Conservation (phyloP, 1,140 invertebrate genomes). For the Drosophila neocordata region DNA sequence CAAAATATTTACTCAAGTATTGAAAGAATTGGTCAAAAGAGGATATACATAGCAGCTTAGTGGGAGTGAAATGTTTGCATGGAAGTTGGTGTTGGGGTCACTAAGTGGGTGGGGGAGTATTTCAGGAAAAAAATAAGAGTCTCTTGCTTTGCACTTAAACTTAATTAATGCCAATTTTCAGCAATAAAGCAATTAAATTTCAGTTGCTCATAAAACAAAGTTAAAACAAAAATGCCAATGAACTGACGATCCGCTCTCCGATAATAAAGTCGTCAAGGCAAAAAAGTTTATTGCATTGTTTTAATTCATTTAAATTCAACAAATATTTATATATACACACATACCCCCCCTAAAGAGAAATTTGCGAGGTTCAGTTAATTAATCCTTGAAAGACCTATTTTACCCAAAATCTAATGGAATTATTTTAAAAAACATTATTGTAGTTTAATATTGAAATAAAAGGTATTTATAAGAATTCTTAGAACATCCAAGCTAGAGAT, state of each 20-base stretch:
- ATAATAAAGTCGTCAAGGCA: constrained; percentile 75
- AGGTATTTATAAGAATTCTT: too few relatives aligned
- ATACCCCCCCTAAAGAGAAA: neutral
- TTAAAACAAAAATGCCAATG: constrained; percentile 54
- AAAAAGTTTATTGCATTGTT: constrained; percentile 69
- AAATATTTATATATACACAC: constrained; percentile 37
- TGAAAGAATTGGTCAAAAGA: neutral
- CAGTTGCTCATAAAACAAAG: constrained; percentile 50
- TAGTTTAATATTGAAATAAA: too few relatives aligned
- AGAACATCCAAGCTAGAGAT: too few relatives aligned
- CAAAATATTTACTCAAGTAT: constrained; percentile 77
- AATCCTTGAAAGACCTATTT: too few relatives aligned
- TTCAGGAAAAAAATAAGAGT: constrained; percentile 3
- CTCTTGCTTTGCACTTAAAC: constrained; percentile 64
- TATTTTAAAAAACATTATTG: too few relatives aligned
- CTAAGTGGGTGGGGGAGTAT: neutral
- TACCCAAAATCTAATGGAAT: too few relatives aligned
- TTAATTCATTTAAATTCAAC: constrained; percentile 80
- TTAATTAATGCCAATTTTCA: constrained; percentile 63
- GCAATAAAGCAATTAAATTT: constrained; percentile 11
- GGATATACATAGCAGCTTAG: neutral
- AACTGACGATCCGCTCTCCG: constrained; percentile 47
- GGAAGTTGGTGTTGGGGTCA: constrained; percentile 14
- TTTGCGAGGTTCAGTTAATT: neutral
- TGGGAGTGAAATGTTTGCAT: neutral